These are phyloP conservation scores for Hybognathus amarus DNA, from an alignment of 2,797 vertebrate species.

Conservation along the genomic window DNA sequence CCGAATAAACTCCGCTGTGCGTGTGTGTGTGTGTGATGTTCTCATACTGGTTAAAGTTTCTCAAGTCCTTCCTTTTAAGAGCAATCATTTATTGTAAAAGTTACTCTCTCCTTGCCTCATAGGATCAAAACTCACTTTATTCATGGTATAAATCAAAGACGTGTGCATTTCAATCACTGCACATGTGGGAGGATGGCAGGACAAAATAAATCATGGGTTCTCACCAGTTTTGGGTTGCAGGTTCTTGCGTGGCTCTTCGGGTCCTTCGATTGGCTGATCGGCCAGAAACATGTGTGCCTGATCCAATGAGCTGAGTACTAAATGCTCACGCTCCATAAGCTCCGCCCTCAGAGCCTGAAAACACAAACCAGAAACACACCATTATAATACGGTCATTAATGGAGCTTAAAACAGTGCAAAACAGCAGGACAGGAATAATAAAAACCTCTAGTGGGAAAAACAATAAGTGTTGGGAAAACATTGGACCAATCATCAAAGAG, in stretches of 20 bases:
- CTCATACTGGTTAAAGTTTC: not conserved
- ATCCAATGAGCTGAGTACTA: constrained; percentile 87
- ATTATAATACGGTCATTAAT: not conserved
- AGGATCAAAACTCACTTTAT: not conserved
- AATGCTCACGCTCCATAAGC: constrained; percentile 89
- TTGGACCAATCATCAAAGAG: not conserved
- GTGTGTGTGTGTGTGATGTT: not conserved
- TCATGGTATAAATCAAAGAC: not conserved
- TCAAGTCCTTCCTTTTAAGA: not conserved
- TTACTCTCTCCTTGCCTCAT: not conserved
- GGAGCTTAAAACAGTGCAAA: not conserved
- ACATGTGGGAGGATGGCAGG: not conserved
- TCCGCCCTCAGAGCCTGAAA: constrained; percentile 85
- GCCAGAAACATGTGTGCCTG: constrained; percentile 93
- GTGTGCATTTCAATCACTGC: not conserved
- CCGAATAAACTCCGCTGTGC: constrained; percentile 7
- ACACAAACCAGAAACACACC: constrained; percentile 10
- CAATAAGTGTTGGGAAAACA: not conserved
- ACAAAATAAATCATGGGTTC: constrained; percentile 24
- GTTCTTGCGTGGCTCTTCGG: constrained; percentile 91
- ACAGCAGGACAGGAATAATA: not conserved
- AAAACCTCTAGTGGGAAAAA: not conserved
- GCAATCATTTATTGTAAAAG: not conserved
- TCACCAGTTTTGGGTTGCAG: constrained; percentile 89
- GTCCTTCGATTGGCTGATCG: constrained; percentile 95